These are phyloP conservation scores for Battus philenor DNA, from an alignment of 1,140 invertebrate species.

Conservation along the genomic window DNA sequence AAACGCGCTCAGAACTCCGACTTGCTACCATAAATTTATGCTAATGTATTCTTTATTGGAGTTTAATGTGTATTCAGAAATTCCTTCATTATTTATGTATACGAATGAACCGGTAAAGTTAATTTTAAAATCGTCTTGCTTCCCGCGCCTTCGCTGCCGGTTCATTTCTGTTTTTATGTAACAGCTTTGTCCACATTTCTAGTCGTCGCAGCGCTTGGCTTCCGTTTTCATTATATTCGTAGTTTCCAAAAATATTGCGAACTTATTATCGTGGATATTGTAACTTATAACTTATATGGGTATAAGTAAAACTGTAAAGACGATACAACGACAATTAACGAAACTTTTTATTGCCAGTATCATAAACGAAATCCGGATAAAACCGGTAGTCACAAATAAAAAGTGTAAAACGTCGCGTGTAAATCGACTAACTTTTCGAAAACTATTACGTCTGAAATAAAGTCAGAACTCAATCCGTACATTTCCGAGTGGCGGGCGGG, in stretches of 20 bases:
- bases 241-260: too few species aligned
- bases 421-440: constrained; percentile 70
- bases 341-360: too few species aligned
- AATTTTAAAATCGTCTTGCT: constrained; percentile 69
- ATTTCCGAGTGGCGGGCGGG: constrained; percentile 72
- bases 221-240: constrained; percentile 43
- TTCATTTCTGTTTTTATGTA: constrained; percentile 64
- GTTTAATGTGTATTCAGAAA: constrained; percentile 75
- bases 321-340: too few species aligned
- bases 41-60: constrained; percentile 76
- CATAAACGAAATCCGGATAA: constrained; percentile 49
- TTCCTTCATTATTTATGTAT: constrained; percentile 74
- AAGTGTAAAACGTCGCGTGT: constrained; percentile 62
- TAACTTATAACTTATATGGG: too few species aligned
- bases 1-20: constrained; percentile 72
- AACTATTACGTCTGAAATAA: constrained; percentile 73
- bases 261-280: too few species aligned
- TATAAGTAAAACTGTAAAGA: too few species aligned
- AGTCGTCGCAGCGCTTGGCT: constrained; percentile 37
- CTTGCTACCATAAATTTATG: constrained; percentile 74
- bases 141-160: constrained; percentile 50
- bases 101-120: constrained; percentile 72
- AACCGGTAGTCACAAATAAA: constrained; percentile 51
- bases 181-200: constrained; percentile 39
- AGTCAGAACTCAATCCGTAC: constrained; percentile 73